Conservation (phyloP, 1,140 invertebrate genomes). For the Drosophila yakuba region DNA sequence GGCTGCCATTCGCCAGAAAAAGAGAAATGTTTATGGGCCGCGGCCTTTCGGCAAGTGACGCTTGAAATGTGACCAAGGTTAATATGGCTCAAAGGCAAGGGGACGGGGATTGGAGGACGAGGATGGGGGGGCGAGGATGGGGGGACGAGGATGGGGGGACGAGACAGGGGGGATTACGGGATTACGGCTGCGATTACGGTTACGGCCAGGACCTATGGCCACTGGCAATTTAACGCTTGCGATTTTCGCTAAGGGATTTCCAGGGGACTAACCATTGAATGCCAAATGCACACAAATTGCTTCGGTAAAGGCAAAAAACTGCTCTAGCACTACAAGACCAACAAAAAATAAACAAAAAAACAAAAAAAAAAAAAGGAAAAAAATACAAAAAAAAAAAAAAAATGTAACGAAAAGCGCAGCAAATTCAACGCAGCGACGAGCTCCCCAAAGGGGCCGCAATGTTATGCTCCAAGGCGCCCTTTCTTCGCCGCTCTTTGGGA, state of each 20-base stretch:
- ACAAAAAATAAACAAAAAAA: no score
- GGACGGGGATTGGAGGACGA: neutral
- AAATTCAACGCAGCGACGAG: conserved; percentile 30
- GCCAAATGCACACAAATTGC: conserved; percentile 80
- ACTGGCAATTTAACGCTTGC: conserved; percentile 78
- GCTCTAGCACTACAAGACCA: conserved; percentile 29
- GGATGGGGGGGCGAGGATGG: no score
- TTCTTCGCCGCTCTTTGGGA: conserved; percentile 44
- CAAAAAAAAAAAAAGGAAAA: no score
- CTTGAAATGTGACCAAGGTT: conserved; percentile 60
- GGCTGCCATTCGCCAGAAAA: conserved; percentile 8
- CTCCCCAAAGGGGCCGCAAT: conserved; percentile 46
- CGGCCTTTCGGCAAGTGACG: conserved; percentile 57
- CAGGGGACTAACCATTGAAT: conserved; percentile 59
- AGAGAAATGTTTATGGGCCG: conserved; percentile 50
- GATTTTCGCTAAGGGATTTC: conserved; percentile 70
- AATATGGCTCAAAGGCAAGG: conserved; percentile 36
- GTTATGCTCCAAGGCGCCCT: conserved; percentile 57
- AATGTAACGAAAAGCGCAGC: conserved; percentile 42
- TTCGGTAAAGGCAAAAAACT: conserved; percentile 50
- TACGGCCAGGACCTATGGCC: conserved; percentile 49
- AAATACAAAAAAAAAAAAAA: no score
- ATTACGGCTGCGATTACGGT: conserved; percentile 12
- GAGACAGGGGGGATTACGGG: conserved; percentile 6
- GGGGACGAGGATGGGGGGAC: no score